Conservation (phyloP, 2,888 invertebrate genomes). For the Diloba caeruleocephala region DNA sequence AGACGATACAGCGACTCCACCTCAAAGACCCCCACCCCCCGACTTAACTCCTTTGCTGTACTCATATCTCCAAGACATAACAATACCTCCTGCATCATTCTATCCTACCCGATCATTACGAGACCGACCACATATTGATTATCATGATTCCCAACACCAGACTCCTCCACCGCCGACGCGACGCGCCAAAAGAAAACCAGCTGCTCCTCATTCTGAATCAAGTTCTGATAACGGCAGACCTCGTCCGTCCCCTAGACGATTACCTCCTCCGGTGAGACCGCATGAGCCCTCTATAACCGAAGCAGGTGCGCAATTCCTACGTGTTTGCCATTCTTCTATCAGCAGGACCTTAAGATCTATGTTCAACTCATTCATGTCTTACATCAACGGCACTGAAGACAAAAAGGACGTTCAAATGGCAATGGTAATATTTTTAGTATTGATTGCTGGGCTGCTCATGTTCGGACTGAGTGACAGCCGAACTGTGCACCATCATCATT, state of each 20-base stretch:
- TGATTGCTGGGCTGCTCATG: conserved; percentile 94
- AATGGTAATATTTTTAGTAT: conserved; percentile 93
- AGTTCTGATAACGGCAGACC: conserved; percentile 86
- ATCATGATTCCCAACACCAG: conserved; percentile 73
- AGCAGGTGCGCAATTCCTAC: conserved; percentile 91
- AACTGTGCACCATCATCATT: conserved; percentile 94
- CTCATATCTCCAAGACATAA: conserved; percentile 87
- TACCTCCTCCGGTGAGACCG: conserved; percentile 75
- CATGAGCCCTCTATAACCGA: conserved; percentile 92
- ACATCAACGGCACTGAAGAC: conserved; percentile 90
- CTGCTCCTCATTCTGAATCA: conserved; percentile 81
- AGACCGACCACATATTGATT: conserved; percentile 75
- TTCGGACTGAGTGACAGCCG: conserved; percentile 92
- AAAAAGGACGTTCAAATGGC: conserved; percentile 93
- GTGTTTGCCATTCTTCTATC: conserved; percentile 91
- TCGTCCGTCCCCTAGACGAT: conserved; percentile 77
- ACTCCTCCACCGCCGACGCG: conserved; percentile 82
- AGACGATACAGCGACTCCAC: conserved; percentile 69
- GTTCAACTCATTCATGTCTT: conserved; percentile 90
- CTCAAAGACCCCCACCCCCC: conserved; percentile 85
- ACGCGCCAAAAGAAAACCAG: conserved; percentile 82
- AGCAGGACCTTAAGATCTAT: conserved; percentile 91
- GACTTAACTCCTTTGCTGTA: conserved; percentile 84
- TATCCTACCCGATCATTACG: conserved; percentile 80
- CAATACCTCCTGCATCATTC: conserved; percentile 83